Base-by-base conservation (phyloP, 1,140 invertebrate species). In the Arctopsyche grandis region DNA sequence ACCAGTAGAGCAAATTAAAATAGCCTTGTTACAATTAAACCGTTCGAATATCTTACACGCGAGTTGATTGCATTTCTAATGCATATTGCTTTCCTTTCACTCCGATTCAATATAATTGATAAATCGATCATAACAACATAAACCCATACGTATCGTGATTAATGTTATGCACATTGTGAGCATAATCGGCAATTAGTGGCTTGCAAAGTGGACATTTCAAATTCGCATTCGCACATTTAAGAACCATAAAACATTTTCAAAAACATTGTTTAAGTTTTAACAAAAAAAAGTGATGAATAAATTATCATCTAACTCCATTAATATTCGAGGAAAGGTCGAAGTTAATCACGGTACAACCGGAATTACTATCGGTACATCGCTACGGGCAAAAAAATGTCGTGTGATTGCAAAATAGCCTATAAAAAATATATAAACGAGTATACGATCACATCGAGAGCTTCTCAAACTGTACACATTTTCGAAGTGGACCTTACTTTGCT, bases 311-410 rank as follows among this genome's bases (percentile, higher is more conserved):
- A n/a, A 38, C 7, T 10, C 56, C 56, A 60, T 60, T 60, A 60
- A 60, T 60, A 60, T 21, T 16, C 16, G 21, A 60, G n/a, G 56
- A 60, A 60, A 60, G 56, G 56, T 60, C 56, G 56, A 60, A 60
- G 56, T 60, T 60, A 60, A 60, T 60, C 56, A 21, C 56, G 16
- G 16, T 60, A 60, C 56, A 60, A 60, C 56, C 56, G 56, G 56
- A 60, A 60, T 60, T 60, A 60, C 56, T 60, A 60, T 60, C 56
- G 56, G 56, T 60, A 60, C 56, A 60, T 60, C 56, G 56, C 16
- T 9, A 19, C 56, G 56, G 14, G 16, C 16, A 60, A 60, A 60
- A 60, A 60, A 60, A 60, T 60, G 56, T 60, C 56, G 56, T 60
- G 21, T 38, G 29, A 38, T 38, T 38, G 29, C 29, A 38, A 38